A percentile compares a stretch with the other conserved stretches of the same genome.
Conservation (phyloP, 2,888 invertebrate species). For the Oxyscelio sp. region DNA sequence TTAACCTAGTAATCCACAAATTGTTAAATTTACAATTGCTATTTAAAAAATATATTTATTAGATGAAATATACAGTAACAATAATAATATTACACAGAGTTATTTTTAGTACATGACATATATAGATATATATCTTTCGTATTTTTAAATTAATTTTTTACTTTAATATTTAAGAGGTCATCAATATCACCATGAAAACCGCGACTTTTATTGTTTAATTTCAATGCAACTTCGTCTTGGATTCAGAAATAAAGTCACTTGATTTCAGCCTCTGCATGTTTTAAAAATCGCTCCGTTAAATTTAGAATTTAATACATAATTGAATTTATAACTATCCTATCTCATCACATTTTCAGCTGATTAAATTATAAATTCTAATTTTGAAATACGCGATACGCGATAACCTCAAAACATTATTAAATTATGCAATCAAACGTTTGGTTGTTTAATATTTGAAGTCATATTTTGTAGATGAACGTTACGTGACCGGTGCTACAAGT, state of each 20-base stretch:
- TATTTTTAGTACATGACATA: too few relatives aligned
- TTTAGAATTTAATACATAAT: conserved; percentile 42
- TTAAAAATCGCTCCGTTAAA: conserved; percentile 20
- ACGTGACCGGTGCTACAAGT: conserved; percentile 27
- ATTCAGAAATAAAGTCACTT: neutral
- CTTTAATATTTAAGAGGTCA: neutral
- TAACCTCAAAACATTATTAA: conserved; percentile 49
- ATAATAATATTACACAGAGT: too few relatives aligned
- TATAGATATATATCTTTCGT: too few relatives aligned
- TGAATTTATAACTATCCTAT: conserved; percentile 53
- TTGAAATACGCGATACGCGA: conserved; percentile 41
- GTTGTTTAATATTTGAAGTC: conserved; percentile 51
- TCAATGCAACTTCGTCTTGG: neutral
- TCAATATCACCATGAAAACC: neutral
- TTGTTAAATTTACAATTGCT: too few relatives aligned
- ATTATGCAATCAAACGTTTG: conserved; percentile 56
- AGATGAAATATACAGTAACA: too few relatives aligned
- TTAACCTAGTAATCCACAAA: too few relatives aligned
- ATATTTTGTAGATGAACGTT: conserved; percentile 49
- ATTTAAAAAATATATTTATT: too few relatives aligned
- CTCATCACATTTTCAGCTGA: conserved; percentile 40
- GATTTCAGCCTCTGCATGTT: conserved; percentile 6
- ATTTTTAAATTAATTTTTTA: too few relatives aligned
- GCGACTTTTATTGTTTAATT: neutral
- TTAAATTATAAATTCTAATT: conserved; percentile 68